A percentile compares a stretch with the other conserved stretches of the same genome.
Conservation (phyloP, 1,140 invertebrate genomes). For the Oppia nitens region DNA sequence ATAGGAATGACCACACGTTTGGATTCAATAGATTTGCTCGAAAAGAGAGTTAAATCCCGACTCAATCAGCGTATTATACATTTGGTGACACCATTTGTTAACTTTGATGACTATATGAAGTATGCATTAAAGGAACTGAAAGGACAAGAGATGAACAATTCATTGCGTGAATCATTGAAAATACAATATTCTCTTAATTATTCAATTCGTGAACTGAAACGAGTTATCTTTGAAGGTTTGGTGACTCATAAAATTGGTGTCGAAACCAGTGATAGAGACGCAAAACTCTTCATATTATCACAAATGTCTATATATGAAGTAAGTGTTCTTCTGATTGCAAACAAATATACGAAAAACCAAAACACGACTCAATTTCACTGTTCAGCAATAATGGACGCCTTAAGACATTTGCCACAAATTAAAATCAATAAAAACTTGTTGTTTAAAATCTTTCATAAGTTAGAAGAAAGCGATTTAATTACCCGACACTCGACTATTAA, state of each 20-base stretch:
- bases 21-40: slow-evolving; percentile 7
- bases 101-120: background rate
- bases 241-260: background rate
- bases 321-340: background rate
- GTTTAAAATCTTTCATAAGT: background rate
- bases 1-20: slow-evolving; percentile 7
- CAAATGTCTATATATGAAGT: background rate
- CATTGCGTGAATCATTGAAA: background rate
- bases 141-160: background rate
- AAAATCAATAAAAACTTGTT: background rate
- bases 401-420: background rate
- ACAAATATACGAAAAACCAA: background rate
- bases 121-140: background rate
- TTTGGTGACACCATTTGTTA: background rate
- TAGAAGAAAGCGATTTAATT: background rate
- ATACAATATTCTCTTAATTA: background rate
- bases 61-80: background rate
- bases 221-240: background rate
- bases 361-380: background rate
- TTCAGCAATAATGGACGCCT: background rate
- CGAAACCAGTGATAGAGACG: background rate
- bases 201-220: background rate
- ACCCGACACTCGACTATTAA: background rate
- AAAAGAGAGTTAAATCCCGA: slow-evolving; percentile 11
- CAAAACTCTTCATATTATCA: background rate